Evolutionary conservation across 2,797 vertebrate species (phyloP).

Genomic region (Echeneis naucrates): DNA sequence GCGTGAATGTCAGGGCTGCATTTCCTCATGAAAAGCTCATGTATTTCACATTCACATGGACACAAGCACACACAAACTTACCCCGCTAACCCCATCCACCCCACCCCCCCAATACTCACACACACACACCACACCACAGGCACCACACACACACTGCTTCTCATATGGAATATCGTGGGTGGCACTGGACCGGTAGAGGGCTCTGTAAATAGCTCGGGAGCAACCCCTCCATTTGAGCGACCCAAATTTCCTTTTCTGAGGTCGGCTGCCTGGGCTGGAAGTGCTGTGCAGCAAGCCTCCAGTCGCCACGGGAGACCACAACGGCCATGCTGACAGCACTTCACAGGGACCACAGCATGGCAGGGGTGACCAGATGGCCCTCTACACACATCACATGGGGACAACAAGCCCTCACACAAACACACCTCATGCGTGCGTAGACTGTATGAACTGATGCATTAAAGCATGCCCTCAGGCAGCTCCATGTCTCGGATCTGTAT

Average conservation of each 20-base stretch:
- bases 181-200: conserved; percentile 83
- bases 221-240: conserved; percentile 86
- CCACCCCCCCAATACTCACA: background rate
- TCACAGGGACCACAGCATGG: conserved; percentile 82
- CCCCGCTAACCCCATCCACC: conserved; percentile 8
- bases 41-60: conserved; percentile 43
- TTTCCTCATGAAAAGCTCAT: conserved; percentile 68
- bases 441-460: conserved; percentile 36
- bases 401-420: conserved; percentile 49
- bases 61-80: conserved; percentile 38
- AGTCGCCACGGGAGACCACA: conserved; percentile 86
- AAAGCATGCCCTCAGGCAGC: conserved; percentile 35
- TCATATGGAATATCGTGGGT: conserved; percentile 88
- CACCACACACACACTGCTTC: conserved; percentile 78
- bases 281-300: conserved; percentile 86
- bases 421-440: conserved; percentile 33
- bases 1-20: conserved; percentile 51
- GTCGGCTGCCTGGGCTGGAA: conserved; percentile 83
- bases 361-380: conserved; percentile 83
- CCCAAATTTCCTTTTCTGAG: conserved; percentile 91
- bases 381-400: conserved; percentile 61
- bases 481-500: conserved; percentile 10
- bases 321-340: conserved; percentile 83
- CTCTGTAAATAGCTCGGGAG: conserved; percentile 87
- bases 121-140: conserved; percentile 62